These are phyloP conservation scores for Albula glossodonta DNA, from an alignment of 2,113 vertebrate species.

Conservation along the genomic window DNA sequence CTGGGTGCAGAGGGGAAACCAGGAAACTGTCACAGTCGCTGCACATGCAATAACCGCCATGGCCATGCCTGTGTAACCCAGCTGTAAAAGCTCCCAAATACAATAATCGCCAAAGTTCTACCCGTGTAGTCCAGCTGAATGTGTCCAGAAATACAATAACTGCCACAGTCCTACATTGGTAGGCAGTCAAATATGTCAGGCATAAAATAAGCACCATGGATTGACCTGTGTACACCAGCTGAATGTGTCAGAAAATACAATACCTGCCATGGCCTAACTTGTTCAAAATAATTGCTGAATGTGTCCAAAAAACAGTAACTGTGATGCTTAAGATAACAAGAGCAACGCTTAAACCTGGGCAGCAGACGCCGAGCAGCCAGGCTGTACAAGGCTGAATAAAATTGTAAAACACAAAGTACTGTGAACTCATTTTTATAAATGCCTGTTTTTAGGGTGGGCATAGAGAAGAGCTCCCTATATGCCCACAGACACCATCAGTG, in stretches of 20 bases:
- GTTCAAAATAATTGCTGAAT: background rate
- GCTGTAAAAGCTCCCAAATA: background rate
- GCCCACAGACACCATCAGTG: no score
- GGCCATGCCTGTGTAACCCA: background rate
- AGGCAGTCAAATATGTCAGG: background rate
- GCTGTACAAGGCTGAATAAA: no score
- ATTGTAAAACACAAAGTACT: no score
- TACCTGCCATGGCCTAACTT: no score
- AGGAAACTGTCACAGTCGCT: background rate
- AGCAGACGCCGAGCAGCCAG: no score
- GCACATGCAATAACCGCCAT: background rate
- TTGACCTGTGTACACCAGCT: no score
- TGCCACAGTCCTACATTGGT: background rate
- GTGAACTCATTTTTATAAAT: no score
- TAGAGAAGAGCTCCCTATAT: no score
- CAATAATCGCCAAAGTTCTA: background rate
- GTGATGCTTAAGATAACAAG: background rate
- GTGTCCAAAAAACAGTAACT: background rate
- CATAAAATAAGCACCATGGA: no score
- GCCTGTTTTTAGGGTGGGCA: no score
- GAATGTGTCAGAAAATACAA: background rate
- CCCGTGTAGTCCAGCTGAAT: background rate
- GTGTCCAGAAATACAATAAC: background rate
- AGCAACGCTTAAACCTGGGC: no score
- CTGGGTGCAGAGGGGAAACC: constrained; percentile 35